Evolutionary conservation across 2,888 invertebrate species (phyloP).

Genomic region (Nemotelus pantherinus): DNA sequence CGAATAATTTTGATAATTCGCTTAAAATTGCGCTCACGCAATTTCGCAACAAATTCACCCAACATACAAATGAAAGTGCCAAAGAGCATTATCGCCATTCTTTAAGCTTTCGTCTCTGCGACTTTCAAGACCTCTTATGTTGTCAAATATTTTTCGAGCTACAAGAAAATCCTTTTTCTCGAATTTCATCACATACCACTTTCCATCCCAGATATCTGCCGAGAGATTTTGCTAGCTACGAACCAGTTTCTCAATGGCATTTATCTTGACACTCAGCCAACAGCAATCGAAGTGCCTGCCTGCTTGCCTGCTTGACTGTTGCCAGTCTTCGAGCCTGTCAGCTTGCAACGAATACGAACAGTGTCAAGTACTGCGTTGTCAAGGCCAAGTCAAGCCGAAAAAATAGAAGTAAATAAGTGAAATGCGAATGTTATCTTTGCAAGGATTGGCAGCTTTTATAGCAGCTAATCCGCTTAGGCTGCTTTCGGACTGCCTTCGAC

Average conservation of each 20-base stretch:
- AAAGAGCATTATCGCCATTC: slow-evolving; percentile 31
- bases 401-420: slow-evolving; percentile 45
- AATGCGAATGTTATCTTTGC: slow-evolving; percentile 48
- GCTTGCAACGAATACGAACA: background rate
- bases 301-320: too few species aligned
- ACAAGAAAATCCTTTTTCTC: slow-evolving; percentile 50
- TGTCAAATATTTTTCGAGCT: slow-evolving; percentile 49
- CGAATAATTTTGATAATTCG: too few species aligned
- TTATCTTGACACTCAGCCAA: slow-evolving; percentile 23
- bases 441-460: slow-evolving; percentile 50
- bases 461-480: slow-evolving; percentile 49
- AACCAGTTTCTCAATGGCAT: slow-evolving; percentile 7
- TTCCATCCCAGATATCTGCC: background rate
- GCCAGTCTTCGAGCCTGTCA: too few species aligned
- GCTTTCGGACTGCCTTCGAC: slow-evolving; percentile 44
- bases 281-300: background rate
- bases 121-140: slow-evolving; percentile 46
- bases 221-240: slow-evolving; percentile 12
- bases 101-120: background rate
- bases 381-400: slow-evolving; percentile 17
- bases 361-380: background rate
- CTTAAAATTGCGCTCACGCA: too few species aligned
- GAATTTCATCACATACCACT: slow-evolving; percentile 38
- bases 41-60: too few species aligned
- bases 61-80: slow-evolving; percentile 12